Conservation (phyloP, 2,797 vertebrate genomes). For the Sebastes itinus region DNA sequence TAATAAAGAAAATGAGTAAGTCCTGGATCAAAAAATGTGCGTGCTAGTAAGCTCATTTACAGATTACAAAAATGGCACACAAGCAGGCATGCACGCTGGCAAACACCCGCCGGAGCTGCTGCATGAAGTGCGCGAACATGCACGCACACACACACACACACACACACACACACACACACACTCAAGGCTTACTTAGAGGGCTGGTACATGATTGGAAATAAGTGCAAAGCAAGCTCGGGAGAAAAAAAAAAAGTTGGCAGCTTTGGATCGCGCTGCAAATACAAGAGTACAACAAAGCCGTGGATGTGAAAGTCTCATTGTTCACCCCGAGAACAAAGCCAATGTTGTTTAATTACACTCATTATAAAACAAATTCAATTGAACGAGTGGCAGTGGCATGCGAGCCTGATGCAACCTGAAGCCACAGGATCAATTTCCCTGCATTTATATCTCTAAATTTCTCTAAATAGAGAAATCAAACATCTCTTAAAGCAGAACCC, state of each 20-base stretch:
- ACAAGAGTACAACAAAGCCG: conserved; percentile 30
- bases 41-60: conserved; percentile 72
- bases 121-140: not conserved
- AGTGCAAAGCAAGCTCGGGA: conserved; percentile 23
- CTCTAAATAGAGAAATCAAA: not conserved
- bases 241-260: conserved; percentile 27
- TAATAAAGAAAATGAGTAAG: conserved; percentile 74
- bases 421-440: conserved; percentile 7
- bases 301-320: conserved; percentile 35
- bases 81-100: conserved; percentile 11
- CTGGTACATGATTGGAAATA: conserved; percentile 30
- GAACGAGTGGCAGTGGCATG: not conserved
- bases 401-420: conserved; percentile 17
- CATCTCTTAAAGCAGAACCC: not conserved
- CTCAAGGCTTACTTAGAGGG: conserved; percentile 1
- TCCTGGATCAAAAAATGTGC: conserved; percentile 58
- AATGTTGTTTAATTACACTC: conserved; percentile 43
- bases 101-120: conserved; percentile 28
- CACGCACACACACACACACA: not conserved
- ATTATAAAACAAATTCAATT: conserved; percentile 20
- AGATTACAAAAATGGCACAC: conserved; percentile 70
- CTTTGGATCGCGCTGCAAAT: conserved; percentile 31
- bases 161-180: not conserved
- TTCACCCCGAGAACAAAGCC: conserved; percentile 44
- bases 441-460: not conserved